Conservation (phyloP, 2,888 invertebrate species). For the Lycophotia porphyrea region DNA sequence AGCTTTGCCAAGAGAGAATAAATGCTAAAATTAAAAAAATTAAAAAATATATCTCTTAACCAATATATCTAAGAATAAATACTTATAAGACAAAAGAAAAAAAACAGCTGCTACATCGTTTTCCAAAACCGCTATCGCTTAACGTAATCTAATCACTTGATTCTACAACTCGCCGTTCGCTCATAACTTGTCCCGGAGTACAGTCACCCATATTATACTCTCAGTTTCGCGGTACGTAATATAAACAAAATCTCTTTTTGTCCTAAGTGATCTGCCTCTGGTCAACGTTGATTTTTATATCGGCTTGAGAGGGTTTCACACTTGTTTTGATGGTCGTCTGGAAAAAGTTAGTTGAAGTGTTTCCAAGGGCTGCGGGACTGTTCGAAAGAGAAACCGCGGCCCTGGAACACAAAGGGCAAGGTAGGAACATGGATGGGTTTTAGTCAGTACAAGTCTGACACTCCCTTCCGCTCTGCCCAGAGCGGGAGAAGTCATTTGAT, state of each 20-base stretch:
- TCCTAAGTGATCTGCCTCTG: slow-evolving; percentile 90
- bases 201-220: slow-evolving; percentile 84
- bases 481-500: no score
- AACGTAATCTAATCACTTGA: not conserved
- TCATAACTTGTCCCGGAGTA: slow-evolving; percentile 58
- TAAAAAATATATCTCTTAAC: not conserved
- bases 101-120: not conserved
- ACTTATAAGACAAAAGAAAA: not conserved
- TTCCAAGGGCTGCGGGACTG: no score
- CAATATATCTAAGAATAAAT: not conserved
- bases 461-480: no score
- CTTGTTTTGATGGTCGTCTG: slow-evolving; percentile 33
- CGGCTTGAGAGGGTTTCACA: slow-evolving; percentile 71
- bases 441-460: no score
- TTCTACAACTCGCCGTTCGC: slow-evolving; percentile 59
- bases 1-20: no score
- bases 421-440: no score
- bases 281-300: slow-evolving; percentile 90
- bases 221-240: slow-evolving; percentile 85
- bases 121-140: not conserved
- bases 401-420: no score
- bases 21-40: no score
- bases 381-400: no score
- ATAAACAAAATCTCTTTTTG: slow-evolving; percentile 89
- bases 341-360: not conserved